Evolutionary conservation across 2,888 invertebrate genomes (phyloP), one percentile per base, ranked within the genome.

Genomic region (Slavum lentiscoides): DNA sequence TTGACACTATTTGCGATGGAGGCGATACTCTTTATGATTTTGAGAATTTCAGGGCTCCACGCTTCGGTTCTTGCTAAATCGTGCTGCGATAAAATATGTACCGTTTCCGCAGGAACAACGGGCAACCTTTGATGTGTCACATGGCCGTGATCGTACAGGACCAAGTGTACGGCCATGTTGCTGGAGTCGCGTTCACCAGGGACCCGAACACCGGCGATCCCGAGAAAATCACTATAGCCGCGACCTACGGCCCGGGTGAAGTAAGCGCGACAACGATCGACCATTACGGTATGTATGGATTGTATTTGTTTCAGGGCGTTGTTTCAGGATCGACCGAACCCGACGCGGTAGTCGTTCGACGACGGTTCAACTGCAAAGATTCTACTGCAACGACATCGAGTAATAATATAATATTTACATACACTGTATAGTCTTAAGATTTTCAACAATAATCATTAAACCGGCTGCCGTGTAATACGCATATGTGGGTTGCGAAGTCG

Each of bases 191-290:
- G 86, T 95, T 95, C 87, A 93, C 95, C 0, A 88, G 91, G 30
- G 92, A 95, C 86, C 95, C 95, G 0, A 89, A 90, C 2, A 90
- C 90, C 17, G 92, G 91, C 0, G 91, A 93, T 86, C 91, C 93
- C 0, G 87, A 89, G 6, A 85, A 89, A 62, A 88, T 95, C 83
- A 88, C 92, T 17, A 89, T 96, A 84, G 93, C 94, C 15, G 92
- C 94, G 6, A 93, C 94, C 87, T 93, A 91, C 86, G 95, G 95
- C 0, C 88, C 94, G 1, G 95, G 95, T 82, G 94, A 95, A 89
- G 94, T 93, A 87, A 83, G 80, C 82, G 61, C 23, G 11, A 61
- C 13, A 21, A 9, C 59, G 21, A 8, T 59, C 15, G n/a, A 9
- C 21, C 11, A 23, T 21, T 21, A 59, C 9, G 49, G 23, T 61